A percentile compares a stretch with the other conserved stretches of the same genome.
phyloP scores from a whole-genome alignment of 2,113 vertebrate species.

The Blennius ocellaris region DNA sequence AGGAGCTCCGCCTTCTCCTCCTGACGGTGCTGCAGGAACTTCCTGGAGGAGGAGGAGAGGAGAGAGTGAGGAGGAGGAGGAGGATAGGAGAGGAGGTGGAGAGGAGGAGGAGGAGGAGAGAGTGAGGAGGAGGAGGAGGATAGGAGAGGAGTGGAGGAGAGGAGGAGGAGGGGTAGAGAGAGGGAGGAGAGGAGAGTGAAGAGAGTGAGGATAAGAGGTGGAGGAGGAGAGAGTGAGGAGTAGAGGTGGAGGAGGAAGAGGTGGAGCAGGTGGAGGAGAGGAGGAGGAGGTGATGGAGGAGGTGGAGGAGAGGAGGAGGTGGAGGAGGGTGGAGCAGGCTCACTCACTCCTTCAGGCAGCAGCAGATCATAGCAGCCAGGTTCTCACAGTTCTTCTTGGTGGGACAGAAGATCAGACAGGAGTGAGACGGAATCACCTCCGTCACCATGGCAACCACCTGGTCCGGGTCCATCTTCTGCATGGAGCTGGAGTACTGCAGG shows the following conservation, averaged over 20 bases:
- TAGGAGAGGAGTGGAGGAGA: not conserved
- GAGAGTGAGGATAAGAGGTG: not conserved
- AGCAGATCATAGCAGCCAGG: slow-evolving; percentile 95
- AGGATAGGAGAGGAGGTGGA: no score
- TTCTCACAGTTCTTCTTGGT: slow-evolving; percentile 99
- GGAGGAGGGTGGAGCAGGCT: not conserved
- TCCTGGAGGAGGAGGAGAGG: slow-evolving; percentile 69
- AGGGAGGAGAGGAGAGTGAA: no score
- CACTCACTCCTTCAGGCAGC: slow-evolving; percentile 91
- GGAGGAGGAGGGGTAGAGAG: not conserved
- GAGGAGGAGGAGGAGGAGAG: not conserved
- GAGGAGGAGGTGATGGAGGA: not conserved
- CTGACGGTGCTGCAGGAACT: slow-evolving; percentile 82
- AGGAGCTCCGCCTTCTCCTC: slow-evolving; percentile 87
- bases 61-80: not conserved
- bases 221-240: not conserved
- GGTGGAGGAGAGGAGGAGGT: not conserved
- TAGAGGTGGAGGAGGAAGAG: not conserved
- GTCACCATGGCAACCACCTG: slow-evolving; percentile 93
- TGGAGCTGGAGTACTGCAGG: slow-evolving; percentile 76
- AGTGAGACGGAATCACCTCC: slow-evolving; percentile 93
- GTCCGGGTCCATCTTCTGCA: slow-evolving; percentile 94
- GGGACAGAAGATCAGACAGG: slow-evolving; percentile 96
- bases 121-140: not conserved
- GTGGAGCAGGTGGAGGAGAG: not conserved